These are phyloP conservation scores for Sarcophaga caerulescens DNA, from an alignment of 2,888 invertebrate genomes.

Conservation along the genomic window DNA sequence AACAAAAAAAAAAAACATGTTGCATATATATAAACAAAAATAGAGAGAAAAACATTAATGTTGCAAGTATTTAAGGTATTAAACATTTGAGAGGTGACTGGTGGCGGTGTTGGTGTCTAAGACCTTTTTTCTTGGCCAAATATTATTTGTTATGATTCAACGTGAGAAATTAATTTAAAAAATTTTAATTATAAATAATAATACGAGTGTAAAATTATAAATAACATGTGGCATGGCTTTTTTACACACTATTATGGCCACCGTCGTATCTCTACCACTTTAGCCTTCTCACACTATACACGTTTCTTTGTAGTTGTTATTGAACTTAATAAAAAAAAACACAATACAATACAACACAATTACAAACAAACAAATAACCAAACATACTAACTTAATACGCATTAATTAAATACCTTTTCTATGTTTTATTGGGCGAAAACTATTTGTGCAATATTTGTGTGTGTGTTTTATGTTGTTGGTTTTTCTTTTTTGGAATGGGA, in stretches of 20 bases:
- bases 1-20: slow-evolving; percentile 68
- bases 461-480: not conserved
- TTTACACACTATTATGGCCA: not conserved
- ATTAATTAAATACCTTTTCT: slow-evolving; percentile 53
- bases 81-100: no score
- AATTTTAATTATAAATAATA: not conserved
- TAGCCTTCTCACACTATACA: not conserved
- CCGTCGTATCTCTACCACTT: not conserved
- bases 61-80: no score
- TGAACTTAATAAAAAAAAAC: not conserved
- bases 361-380: not conserved
- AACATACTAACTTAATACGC: slow-evolving; percentile 27
- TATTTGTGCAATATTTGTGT: slow-evolving; percentile 45
- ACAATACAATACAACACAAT: no score
- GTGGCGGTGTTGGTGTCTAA: no score
- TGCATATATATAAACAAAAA: not conserved
- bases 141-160: no score
- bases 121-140: no score
- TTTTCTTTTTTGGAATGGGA: slow-evolving; percentile 24
- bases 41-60: no score
- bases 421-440: slow-evolving; percentile 1
- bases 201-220: not conserved
- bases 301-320: not conserved
- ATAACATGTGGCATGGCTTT: not conserved
- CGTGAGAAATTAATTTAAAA: no score